Base-by-base conservation (phyloP, 2,113 vertebrate genomes). In the Nyctibius bracteatus region DNA sequence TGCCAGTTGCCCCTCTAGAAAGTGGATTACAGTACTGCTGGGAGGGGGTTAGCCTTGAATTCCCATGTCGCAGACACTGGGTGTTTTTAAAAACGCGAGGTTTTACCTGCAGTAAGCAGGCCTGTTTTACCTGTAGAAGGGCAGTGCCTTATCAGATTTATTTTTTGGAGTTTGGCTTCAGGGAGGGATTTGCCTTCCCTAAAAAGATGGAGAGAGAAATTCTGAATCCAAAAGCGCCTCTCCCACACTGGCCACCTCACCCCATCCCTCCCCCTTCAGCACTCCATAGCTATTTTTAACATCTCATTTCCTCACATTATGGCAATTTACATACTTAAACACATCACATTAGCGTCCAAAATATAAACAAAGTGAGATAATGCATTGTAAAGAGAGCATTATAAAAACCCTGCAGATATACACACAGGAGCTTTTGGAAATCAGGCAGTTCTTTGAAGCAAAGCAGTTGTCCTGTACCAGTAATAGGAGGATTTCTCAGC, bases 281-380 rank as follows among this genome's bases (percentile, higher is more conserved):
- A 0, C 85, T 95, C 96, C 33, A 12, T 17, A 93, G 97, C 91
- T 98, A 98, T 98, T 98, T 98, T 97, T 98, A 94, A 95, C 96
- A 97, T 96, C 97, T 97, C 97, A 97, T 98, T 98, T 98, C 97
- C 98, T 98, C 94, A 41, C 94, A 98, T 98, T 97, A 97, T 92
- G 75, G 93, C 90, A 97, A 98, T 98, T 97, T 98, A 97, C 98
- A 98, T 98, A 96, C 97, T 98, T 97, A 97, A 98, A 97, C 95
- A 96, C 96, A 97, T 90, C 92, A 44, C 96, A 95, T 93, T 70
- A 95, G 86, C 35, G 81, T 96, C 97, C 97, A 96, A 96, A 98
- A 97, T 86, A 97, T 92, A 98, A 97, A 96, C 96, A 97, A 97
- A 97, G 89, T 97, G 97, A 97, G 97, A 98, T 97, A 97, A 97